Evolutionary conservation across 2,797 vertebrate genomes (phyloP), one percentile per base, ranked within the genome.

Genomic region (Dendrocincla fuliginosa): DNA sequence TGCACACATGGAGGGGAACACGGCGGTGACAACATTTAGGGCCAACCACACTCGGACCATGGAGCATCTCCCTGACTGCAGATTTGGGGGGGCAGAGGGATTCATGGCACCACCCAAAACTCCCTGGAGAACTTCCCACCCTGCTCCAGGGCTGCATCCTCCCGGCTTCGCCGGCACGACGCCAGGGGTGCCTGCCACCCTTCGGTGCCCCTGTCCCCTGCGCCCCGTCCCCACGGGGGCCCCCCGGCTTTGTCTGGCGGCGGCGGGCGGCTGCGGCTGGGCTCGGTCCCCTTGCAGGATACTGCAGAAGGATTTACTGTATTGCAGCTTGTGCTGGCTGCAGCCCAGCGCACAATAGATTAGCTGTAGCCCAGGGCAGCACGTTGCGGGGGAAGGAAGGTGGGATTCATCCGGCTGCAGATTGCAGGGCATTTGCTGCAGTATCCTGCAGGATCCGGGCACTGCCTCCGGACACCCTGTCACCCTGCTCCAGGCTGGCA

Each of bases 271-370:
- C 95, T 92, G 95, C 89, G 95, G 94, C 92, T 95, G 92, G 89
- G 93, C 69, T 90, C 93, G 71, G 93, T 93, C 94, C 90, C 95
- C 89, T 91, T 65, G 95, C 94, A 96, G 94, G 93, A 96, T 90
- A 93, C 94, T 95, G 95, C 96, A 97, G 97, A 94, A 96, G 94
- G 94, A 95, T 96, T 97, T 96, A 94, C 95, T 93, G 91, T 96
- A 88, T 91, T 95, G 96, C 95, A 97, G 96, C 96, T 95, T 46
- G 93, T 49, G 93, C 96, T 96, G 96, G 96, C 95, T 94, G 90
- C 96, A 95, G 93, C 96, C 96, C 94, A 96, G 95, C 87, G 84
- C 91, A 94, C 96, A 96, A 89, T 93, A 94, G 95, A 96, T 93
- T 87, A 95, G 96, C 96, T 94, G 95, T 95, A 96, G 94, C 95